Percentiles rank a stretch among this genome's conserved stretches.
phyloP scores from a whole-genome alignment of 1,140 invertebrate species.

The Drosophila ambigua region DNA sequence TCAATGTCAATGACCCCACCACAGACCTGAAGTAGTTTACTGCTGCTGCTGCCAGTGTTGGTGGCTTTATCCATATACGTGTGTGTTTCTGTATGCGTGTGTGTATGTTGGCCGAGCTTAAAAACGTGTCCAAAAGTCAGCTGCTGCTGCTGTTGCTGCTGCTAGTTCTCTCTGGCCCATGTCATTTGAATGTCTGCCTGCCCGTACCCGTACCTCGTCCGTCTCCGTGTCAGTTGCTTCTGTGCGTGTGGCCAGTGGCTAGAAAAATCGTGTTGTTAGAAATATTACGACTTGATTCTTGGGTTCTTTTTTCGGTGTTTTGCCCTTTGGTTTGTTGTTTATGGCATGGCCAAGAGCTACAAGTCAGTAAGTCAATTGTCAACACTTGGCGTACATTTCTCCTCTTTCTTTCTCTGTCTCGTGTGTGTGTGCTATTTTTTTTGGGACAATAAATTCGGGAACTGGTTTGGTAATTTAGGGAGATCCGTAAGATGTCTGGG shows the following conservation, averaged over 20 bases:
- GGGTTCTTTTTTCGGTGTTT: constrained; percentile 15
- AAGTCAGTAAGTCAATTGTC: constrained; percentile 80
- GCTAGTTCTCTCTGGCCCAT: constrained; percentile 47
- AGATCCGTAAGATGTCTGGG: background rate
- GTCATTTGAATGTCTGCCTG: constrained; percentile 55
- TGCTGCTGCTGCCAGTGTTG: background rate
- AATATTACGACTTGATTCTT: constrained; percentile 56
- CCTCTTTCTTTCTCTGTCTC: background rate
- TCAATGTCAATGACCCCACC: constrained; percentile 26
- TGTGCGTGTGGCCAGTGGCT: constrained; percentile 35
- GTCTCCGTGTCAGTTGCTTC: background rate
- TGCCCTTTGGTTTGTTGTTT: constrained; percentile 8
- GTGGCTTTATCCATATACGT: too few relatives aligned
- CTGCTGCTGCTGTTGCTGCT: constrained; percentile 32
- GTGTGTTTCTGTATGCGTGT: background rate
- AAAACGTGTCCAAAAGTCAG: constrained; percentile 51
- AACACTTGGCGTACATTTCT: constrained; percentile 61
- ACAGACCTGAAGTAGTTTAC: constrained; percentile 36
- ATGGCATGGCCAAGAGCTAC: constrained; percentile 51
- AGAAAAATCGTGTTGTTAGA: constrained; percentile 34
- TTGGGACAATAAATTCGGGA: constrained; percentile 40
- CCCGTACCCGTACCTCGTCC: background rate
- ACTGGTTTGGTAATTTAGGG: constrained; percentile 42
- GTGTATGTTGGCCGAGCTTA: constrained; percentile 37
- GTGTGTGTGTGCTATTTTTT: background rate